Evolutionary conservation across 2,113 vertebrate genomes (phyloP), one percentile per base, ranked within the genome.

Genomic region (Propithecus coquereli): DNA sequence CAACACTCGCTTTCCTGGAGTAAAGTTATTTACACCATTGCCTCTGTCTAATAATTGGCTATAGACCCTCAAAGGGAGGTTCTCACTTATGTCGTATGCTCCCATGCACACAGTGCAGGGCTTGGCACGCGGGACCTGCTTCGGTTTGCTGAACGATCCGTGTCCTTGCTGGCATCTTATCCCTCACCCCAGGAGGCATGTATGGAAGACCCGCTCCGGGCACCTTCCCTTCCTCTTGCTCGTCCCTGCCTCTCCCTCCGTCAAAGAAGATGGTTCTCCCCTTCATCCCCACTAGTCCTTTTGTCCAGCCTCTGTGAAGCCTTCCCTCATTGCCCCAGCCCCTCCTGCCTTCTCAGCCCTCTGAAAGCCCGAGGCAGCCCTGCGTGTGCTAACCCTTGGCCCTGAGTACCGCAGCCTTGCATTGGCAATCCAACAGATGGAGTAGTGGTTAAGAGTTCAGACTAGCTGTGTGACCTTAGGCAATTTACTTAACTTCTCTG

Each of bases 211-310:
- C n/a, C 27, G 3, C 12, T 16, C 3, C 11, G n/a, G 32, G 43
- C 22, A 37, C 14, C 27, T 32, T 70, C 50, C 76, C 40, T 22
- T 27, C n/a, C 5, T 50, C 20, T 13, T 8, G 40, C n/a, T 30
- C 32, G 3, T 4, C 27, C 34, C 5, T 4, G 37, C 1, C 9
- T 4, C 30, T n/a, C 12, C 17, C 0, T 61, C 2, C 27, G 11
- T 5, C 43, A 37, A 45, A 54, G 66, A 65, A 91, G 40, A 13
- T 34, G 50, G 6, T 13, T 40, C 27, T 76, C 45, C 4, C 27
- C 25, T 74, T 37, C 3, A 14, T 34, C 8, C 16, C n/a, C 8
- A 17, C 14, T 6, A 7, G 32, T 17, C 23, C 4, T 61, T 65
- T 66, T 27, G 32, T 32, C 34, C 8, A 22, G 3, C 74, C 59